Conservation (phyloP, 2,113 vertebrate species). For the Rhadina sibilatrix region DNA sequence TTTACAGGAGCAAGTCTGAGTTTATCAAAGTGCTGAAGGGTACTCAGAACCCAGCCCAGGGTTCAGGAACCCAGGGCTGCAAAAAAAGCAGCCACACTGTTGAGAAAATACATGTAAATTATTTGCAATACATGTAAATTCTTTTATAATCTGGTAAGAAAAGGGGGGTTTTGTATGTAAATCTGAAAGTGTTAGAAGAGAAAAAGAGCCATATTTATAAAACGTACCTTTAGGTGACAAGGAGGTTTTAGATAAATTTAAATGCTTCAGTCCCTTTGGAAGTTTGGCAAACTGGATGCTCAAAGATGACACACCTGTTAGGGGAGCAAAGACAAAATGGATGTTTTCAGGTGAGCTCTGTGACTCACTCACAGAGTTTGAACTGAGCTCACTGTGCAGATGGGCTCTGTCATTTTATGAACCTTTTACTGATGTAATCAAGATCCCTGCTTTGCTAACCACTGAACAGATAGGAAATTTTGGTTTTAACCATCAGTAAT, state of each 20-base stretch:
- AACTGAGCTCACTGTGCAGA: neutral
- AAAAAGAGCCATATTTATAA: neutral
- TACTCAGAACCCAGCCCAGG: neutral
- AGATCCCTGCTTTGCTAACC: neutral
- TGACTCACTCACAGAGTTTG: neutral
- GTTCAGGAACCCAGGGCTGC: neutral
- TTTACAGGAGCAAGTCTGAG: neutral
- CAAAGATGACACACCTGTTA: slow-evolving; percentile 86
- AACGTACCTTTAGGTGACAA: slow-evolving; percentile 93
- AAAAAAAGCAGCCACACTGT: neutral
- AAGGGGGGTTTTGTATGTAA: neutral
- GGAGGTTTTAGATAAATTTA: slow-evolving; percentile 96
- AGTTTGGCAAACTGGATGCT: slow-evolving; percentile 95
- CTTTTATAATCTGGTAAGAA: neutral
- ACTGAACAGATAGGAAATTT: neutral
- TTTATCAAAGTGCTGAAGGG: neutral
- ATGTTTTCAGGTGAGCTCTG: neutral
- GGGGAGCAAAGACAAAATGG: neutral
- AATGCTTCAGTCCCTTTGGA: slow-evolving; percentile 88
- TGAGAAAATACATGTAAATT: neutral
- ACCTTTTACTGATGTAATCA: neutral
- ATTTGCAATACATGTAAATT: neutral
- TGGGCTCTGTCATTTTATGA: neutral
- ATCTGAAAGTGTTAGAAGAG: neutral
- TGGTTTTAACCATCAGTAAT: neutral